Conservation (phyloP, 1,140 invertebrate species). For the Calosoma granatense region DNA sequence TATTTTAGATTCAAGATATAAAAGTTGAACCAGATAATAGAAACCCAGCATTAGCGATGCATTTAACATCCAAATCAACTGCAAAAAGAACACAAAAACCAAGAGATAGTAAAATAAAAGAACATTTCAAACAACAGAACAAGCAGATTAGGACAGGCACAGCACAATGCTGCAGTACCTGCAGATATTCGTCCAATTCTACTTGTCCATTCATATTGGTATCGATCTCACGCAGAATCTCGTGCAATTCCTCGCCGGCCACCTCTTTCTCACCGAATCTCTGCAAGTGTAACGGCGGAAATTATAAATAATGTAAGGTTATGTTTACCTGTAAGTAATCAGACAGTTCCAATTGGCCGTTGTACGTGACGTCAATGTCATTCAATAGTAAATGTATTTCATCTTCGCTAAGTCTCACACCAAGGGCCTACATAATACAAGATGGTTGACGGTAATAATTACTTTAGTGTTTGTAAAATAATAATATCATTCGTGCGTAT, state of each 20-base stretch:
- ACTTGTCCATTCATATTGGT: constrained; percentile 99
- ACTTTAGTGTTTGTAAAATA: too few species aligned
- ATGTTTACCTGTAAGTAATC: constrained; percentile 62
- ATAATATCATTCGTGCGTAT: too few species aligned
- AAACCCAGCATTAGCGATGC: too few species aligned
- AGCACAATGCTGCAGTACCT: constrained; percentile 52
- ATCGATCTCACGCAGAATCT: constrained; percentile 96
- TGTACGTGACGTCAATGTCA: constrained; percentile 54
- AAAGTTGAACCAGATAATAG: too few species aligned
- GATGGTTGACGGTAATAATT: too few species aligned
- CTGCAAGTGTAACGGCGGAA: constrained; percentile 49
- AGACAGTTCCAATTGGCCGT: constrained; percentile 59
- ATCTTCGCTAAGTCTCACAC: constrained; percentile 48
- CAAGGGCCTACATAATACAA: constrained; percentile 42
- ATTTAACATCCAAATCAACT: too few species aligned
- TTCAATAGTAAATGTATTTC: constrained; percentile 54
- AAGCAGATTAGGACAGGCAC: neutral
- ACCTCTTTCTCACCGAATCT: constrained; percentile 81
- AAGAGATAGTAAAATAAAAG: constrained; percentile 5
- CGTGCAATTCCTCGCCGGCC: constrained; percentile 90
- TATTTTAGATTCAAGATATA: too few species aligned
- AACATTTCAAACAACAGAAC: constrained; percentile 15
- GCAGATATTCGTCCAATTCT: constrained; percentile 96
- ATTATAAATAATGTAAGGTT: constrained; percentile 18
- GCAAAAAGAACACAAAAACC: too few species aligned